These are phyloP conservation scores for Jordanella pulchra DNA, from an alignment of 2,797 vertebrate species.

Conservation along the genomic window DNA sequence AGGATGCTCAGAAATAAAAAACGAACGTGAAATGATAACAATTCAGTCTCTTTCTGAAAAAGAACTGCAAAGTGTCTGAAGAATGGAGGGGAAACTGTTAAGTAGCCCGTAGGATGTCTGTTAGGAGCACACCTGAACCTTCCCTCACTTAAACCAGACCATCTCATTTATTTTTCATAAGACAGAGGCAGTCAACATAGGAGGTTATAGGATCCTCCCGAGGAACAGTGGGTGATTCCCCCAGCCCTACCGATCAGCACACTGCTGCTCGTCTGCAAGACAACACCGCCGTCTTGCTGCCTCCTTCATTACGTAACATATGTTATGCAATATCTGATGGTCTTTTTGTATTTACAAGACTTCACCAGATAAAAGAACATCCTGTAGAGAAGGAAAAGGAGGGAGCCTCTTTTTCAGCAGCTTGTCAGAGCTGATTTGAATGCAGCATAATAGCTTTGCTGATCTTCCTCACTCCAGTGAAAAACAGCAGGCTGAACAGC, in stretches of 20 bases:
- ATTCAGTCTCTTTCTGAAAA: too few relatives aligned
- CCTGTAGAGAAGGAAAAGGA: neutral
- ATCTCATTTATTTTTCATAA: conserved; percentile 63
- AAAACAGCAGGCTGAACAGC: conserved; percentile 31
- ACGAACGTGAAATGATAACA: neutral
- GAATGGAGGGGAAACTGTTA: neutral
- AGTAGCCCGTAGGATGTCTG: neutral
- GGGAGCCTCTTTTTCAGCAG: conserved; percentile 1
- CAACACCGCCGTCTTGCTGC: conserved; percentile 16
- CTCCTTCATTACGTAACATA: conserved; percentile 35
- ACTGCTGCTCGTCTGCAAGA: conserved; percentile 23
- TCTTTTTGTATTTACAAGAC: conserved; percentile 10
- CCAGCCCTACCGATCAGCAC: conserved; percentile 7
- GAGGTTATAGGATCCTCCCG: conserved; percentile 52
- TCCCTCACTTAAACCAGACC: conserved; percentile 22
- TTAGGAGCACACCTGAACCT: conserved; percentile 64
- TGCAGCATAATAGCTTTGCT: conserved; percentile 19
- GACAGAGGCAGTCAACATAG: conserved; percentile 42
- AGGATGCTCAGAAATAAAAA: neutral
- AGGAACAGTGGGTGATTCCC: conserved; percentile 55
- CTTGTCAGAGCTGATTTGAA: conserved; percentile 21
- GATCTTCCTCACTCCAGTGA: neutral
- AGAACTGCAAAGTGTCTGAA: neutral
- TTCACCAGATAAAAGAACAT: neutral
- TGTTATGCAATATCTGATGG: conserved; percentile 22